phyloP scores from a whole-genome alignment of 2,888 invertebrate genomes.

The Dicyrtoma fusca region DNA sequence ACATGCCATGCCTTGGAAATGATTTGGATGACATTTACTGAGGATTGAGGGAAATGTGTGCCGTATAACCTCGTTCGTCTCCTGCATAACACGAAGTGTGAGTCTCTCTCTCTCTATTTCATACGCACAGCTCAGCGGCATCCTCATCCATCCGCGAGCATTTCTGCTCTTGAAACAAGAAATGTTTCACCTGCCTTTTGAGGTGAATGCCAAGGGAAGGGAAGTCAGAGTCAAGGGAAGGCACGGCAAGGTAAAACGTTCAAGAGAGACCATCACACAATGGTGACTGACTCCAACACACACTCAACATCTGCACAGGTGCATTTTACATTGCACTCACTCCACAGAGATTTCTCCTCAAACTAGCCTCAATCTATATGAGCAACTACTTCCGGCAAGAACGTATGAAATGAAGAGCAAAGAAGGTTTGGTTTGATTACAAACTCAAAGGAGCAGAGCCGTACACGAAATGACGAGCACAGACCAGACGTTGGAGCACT shows the following conservation, averaged over 20 bases:
- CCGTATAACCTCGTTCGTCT: conserved; percentile 26
- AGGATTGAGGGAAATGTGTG: conserved; percentile 2
- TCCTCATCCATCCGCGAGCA: neutral
- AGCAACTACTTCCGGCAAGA: conserved; percentile 28
- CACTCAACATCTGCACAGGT: conserved; percentile 7
- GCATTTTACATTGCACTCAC: conserved; percentile 17
- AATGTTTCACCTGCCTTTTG: conserved; percentile 25
- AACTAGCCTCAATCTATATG: conserved; percentile 4
- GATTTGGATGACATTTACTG: no score
- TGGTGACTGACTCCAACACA: neutral
- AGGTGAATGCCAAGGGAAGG: conserved; percentile 17
- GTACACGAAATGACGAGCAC: no score
- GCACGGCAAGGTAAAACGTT: no score
- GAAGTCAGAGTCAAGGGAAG: neutral
- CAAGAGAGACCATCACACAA: no score
- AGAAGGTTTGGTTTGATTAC: neutral
- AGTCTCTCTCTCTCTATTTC: neutral
- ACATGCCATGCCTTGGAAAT: no score
- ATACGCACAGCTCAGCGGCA: neutral
- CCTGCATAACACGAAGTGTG: neutral
- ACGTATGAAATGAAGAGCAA: neutral
- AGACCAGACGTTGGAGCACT: conserved; percentile 1
- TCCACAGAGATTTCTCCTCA: conserved; percentile 23
- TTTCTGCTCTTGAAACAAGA: conserved; percentile 2
- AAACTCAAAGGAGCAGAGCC: neutral